Conservation (phyloP, 2,888 invertebrate genomes). For the Melanophora roralis region DNA sequence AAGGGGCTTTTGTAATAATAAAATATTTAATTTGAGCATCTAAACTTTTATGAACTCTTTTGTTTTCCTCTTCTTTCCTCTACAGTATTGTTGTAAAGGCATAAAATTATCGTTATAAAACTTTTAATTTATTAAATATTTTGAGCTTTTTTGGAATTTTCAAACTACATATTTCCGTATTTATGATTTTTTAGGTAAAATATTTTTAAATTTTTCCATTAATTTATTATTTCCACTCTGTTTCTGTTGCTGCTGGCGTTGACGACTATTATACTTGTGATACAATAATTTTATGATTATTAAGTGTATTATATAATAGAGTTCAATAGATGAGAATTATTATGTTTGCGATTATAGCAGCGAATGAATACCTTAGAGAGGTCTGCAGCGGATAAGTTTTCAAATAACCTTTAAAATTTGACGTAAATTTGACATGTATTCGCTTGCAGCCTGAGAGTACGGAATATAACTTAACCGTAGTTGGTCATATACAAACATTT, state of each 20-base stretch:
- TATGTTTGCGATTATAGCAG: conserved; percentile 27
- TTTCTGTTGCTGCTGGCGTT: not conserved
- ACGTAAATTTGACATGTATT: too few species aligned
- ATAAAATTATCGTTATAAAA: conserved; percentile 1
- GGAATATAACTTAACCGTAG: too few species aligned
- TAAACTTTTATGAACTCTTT: conserved; percentile 35
- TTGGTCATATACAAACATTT: too few species aligned
- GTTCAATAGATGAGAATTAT: conserved; percentile 32
- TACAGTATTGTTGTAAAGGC: not conserved
- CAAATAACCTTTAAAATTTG: too few species aligned
- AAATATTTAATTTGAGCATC: conserved; percentile 9
- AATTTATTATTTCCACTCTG: not conserved
- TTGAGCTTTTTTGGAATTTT: too few species aligned
- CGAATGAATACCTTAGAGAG: conserved; percentile 6
- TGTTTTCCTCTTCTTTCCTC: not conserved
- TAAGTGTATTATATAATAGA: not conserved
- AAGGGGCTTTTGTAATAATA: conserved; percentile 12
- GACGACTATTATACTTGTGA: not conserved
- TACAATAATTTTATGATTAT: conserved; percentile 24
- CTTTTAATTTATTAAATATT: too few species aligned
- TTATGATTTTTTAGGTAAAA: conserved; percentile 17
- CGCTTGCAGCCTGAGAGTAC: too few species aligned
- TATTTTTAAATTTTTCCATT: not conserved
- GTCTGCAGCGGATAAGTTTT: too few species aligned
- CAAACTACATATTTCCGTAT: conserved; percentile 27